A percentile compares a stretch with the other conserved stretches of the same genome.
These are phyloP conservation scores for Euwallacea fornicatus DNA, from an alignment of 1,140 invertebrate species.

Conservation along the genomic window DNA sequence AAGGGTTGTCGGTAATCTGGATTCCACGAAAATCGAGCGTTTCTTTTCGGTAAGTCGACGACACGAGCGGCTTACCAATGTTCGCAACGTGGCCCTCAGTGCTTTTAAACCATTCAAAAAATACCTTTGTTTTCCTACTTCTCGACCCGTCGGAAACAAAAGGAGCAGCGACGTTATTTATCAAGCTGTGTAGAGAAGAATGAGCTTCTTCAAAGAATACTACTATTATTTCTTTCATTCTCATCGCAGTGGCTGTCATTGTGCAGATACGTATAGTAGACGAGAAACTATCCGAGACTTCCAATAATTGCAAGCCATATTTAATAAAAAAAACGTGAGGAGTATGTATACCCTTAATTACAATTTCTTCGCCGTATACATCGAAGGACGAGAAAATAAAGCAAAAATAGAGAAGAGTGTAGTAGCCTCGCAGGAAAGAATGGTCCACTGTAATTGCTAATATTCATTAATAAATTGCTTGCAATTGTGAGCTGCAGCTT, in stretches of 20 bases:
- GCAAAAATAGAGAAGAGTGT: slow-evolving; percentile 34
- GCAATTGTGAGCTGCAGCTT: slow-evolving; percentile 41
- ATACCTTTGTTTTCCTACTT: no score
- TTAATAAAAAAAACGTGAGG: slow-evolving; percentile 25
- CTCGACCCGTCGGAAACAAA: no score
- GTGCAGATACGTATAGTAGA: not conserved
- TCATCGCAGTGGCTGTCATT: slow-evolving; percentile 1
- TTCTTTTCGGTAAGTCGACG: no score
- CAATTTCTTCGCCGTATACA: slow-evolving; percentile 34
- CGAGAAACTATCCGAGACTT: slow-evolving; percentile 22
- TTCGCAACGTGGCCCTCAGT: no score
- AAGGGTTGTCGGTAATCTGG: no score
- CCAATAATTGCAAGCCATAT: slow-evolving; percentile 32
- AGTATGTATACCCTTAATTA: slow-evolving; percentile 38
- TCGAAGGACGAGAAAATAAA: slow-evolving; percentile 37
- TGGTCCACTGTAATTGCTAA: slow-evolving; percentile 39
- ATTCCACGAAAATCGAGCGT: no score
- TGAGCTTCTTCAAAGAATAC: no score
- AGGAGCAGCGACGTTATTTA: no score
- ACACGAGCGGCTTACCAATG: no score
- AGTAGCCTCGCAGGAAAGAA: slow-evolving; percentile 36
- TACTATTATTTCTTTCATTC: not conserved
- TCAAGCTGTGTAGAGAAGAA: no score
- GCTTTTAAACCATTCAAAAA: no score
- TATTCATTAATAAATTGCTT: slow-evolving; percentile 43